A percentile compares a stretch with the other conserved stretches of the same genome.
phyloP scores from a whole-genome alignment of 1,140 invertebrate genomes.

The Apolygus lucorum region DNA sequence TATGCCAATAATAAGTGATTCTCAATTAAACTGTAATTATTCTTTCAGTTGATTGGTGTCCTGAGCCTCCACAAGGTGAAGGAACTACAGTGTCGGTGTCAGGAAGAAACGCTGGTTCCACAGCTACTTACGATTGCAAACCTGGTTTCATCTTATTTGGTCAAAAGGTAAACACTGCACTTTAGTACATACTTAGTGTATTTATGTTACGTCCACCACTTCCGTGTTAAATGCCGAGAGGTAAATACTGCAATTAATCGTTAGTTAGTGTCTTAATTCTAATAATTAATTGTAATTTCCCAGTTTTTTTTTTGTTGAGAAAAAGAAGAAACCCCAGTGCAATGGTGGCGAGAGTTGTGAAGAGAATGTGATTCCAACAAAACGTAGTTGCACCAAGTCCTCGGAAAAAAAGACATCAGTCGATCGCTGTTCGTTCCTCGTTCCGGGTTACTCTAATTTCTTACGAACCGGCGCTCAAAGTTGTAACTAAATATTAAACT shows the following conservation, averaged over 20 bases:
- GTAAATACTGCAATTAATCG: not conserved
- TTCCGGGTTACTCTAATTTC: too few relatives aligned
- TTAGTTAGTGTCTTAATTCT: not conserved
- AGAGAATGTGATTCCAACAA: too few relatives aligned
- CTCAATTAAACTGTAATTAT: not conserved
- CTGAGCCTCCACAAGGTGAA: slow-evolving; percentile 61
- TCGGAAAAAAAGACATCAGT: too few relatives aligned
- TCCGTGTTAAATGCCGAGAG: not conserved
- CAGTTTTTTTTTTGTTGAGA: too few relatives aligned
- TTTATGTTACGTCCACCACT: slow-evolving; percentile 2
- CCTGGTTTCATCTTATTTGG: slow-evolving; percentile 78
- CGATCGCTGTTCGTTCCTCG: too few relatives aligned
- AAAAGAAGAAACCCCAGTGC: too few relatives aligned
- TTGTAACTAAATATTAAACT: too few relatives aligned
- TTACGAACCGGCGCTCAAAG: too few relatives aligned
- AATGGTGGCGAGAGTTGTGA: too few relatives aligned
- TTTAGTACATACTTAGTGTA: too few relatives aligned
- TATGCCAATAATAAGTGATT: too few relatives aligned
- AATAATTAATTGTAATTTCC: not conserved
- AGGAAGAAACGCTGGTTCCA: slow-evolving; percentile 64
- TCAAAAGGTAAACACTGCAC: slow-evolving; percentile 58
- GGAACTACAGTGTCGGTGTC: slow-evolving; percentile 59
- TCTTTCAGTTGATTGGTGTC: slow-evolving; percentile 66
- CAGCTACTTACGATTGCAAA: slow-evolving; percentile 69
- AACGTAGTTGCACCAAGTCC: too few relatives aligned